Percentiles rank a stretch among this genome's conserved stretches.
phyloP scores from a whole-genome alignment of 2,797 vertebrate species.

The Urocyon cinereoargenteus region DNA sequence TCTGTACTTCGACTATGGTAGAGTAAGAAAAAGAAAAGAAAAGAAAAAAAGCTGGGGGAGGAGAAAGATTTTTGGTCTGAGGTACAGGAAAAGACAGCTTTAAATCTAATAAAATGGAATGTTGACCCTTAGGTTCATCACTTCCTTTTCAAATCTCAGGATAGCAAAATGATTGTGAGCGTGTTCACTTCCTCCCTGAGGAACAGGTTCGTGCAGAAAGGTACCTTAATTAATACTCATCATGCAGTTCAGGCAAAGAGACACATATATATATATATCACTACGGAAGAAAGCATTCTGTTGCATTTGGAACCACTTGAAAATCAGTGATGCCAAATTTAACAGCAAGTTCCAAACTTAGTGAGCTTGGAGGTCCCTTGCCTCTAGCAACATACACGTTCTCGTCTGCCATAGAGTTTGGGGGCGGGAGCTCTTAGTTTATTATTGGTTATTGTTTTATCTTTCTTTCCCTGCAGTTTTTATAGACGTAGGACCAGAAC shows the following conservation, averaged over 20 bases:
- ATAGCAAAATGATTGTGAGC: background rate
- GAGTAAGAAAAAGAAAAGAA: background rate
- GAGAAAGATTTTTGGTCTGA: background rate
- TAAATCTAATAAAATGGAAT: slow-evolving; percentile 21
- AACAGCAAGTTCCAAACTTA: background rate
- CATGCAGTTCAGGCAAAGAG: slow-evolving; percentile 28
- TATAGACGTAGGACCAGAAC: background rate
- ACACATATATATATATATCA: background rate
- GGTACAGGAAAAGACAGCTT: background rate
- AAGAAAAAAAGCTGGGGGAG: no score
- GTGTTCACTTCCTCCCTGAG: background rate
- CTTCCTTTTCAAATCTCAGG: background rate
- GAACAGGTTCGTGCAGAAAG: background rate
- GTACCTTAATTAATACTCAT: slow-evolving; percentile 31
- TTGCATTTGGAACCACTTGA: slow-evolving; percentile 53
- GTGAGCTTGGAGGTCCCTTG: background rate
- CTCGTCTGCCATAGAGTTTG: background rate
- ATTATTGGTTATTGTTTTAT: slow-evolving; percentile 27
- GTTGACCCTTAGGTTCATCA: background rate
- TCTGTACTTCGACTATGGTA: background rate
- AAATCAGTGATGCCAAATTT: slow-evolving; percentile 63
- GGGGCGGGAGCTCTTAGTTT: background rate
- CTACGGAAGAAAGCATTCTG: slow-evolving; percentile 24
- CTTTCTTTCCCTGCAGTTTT: slow-evolving; percentile 6
- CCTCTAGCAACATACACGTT: background rate